Evolutionary conservation across 2,888 invertebrate species (phyloP), one percentile per base, ranked within the genome.

Genomic region (Phyto melanocephala): DNA sequence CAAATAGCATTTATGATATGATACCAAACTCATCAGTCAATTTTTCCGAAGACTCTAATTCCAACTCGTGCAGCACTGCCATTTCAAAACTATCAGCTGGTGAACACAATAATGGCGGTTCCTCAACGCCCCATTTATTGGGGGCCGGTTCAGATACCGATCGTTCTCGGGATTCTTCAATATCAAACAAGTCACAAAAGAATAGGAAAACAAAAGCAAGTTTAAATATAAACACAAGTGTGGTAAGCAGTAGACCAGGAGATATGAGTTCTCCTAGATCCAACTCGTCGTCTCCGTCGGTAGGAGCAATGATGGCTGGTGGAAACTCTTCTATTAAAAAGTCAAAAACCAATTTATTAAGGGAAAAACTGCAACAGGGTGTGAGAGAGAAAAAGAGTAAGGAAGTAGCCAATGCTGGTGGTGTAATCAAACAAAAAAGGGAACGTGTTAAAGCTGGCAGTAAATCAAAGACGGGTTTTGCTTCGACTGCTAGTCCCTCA

Each of bases 51-150:
- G 94, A 74, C 45, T 89, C 89, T 8, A 85, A 84, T 63, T 90
- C 89, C 2, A 94, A 93, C 84, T 91, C 92, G 62, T 92, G 92
- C 58, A 92, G 92, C 40, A 93, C 93, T 71, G 92, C 92, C 81
- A 91, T 92, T 76, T 92, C 93, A 28, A 92, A 92, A 81, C 63
- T 92, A 54, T 92, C 92, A 0, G 92, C 79, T 92, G 92, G 47
- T 92, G 93, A 84, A 77, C 87, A 75, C 81, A 88, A 86, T 75
- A 87, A 72, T 84, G 86, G 70, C 79, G 84, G 68, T 56, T 84
- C 87, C 91, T 92, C 13, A 92, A 92, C 86, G 10, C 60, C 76
- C 5, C 92, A 77, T 92, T 91, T 84, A 17, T 75, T 92, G 92
- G 71, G 92, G 91, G 80, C 92, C 91, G 89, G 92, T 72, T 93